phyloP scores from a whole-genome alignment of 2,113 vertebrate species.

The Gambusia affinis region DNA sequence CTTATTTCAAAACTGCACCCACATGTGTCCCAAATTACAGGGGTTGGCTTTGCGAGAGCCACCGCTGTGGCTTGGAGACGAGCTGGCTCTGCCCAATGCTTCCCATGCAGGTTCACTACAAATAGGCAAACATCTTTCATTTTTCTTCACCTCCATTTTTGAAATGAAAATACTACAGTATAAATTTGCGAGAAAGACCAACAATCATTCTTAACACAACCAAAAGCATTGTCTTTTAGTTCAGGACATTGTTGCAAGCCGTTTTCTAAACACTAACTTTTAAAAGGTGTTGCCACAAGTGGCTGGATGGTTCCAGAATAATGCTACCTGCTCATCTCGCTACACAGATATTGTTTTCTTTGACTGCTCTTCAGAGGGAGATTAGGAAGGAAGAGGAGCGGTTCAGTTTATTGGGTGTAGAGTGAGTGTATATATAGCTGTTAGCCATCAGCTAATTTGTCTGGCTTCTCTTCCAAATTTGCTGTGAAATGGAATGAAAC shows the following conservation, averaged over 20 bases:
- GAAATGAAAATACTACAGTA: conserved; percentile 25
- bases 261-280: conserved; percentile 42
- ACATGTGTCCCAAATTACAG: conserved; percentile 80
- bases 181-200: neutral
- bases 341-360: conserved; percentile 36
- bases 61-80: conserved; percentile 69
- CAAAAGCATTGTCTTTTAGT: conserved; percentile 37
- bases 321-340: conserved; percentile 41
- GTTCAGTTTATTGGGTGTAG: conserved; percentile 18
- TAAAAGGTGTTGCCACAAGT: conserved; percentile 51
- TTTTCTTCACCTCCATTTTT: conserved; percentile 36
- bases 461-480: conserved; percentile 34
- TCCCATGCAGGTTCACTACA: conserved; percentile 71
- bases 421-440: conserved; percentile 29
- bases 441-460: conserved; percentile 21
- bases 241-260: conserved; percentile 25
- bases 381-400: conserved; percentile 42
- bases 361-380: conserved; percentile 39
- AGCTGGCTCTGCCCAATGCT: conserved; percentile 62
- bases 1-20: conserved; percentile 73
- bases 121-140: conserved; percentile 59
- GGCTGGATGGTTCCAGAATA: conserved; percentile 21
- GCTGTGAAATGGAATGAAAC: conserved; percentile 34
- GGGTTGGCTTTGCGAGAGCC: conserved; percentile 68
- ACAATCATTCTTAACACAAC: conserved; percentile 25